Evolutionary conservation across 2,888 invertebrate species (phyloP).

Genomic region (Lasioglossum malachurum): DNA sequence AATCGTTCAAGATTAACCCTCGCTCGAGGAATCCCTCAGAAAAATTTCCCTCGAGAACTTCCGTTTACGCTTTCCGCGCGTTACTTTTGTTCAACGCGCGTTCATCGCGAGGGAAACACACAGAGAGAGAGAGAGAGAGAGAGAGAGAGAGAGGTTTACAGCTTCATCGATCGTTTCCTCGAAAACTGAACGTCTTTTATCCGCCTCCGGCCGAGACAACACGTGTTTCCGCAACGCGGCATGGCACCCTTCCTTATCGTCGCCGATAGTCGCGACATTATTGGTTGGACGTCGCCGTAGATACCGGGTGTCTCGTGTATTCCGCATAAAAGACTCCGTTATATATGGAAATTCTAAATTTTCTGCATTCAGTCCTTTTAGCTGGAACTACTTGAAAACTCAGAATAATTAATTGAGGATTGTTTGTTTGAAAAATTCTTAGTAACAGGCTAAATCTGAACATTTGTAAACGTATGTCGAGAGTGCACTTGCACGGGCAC

Average conservation of each 20-base stretch:
- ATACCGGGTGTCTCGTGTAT: background rate
- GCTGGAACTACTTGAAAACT: background rate
- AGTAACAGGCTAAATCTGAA: background rate
- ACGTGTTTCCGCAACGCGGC: constrained; percentile 42
- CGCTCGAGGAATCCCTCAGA: background rate
- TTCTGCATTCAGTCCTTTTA: background rate
- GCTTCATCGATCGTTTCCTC: constrained; percentile 50
- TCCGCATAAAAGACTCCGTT: background rate
- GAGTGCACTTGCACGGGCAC: background rate
- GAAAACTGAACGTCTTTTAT: constrained; percentile 28
- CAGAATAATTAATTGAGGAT: background rate
- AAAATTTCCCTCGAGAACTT: background rate
- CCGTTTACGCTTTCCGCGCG: constrained; percentile 7
- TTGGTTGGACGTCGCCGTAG: constrained; percentile 12
- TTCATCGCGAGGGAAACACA: background rate
- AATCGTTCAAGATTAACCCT: background rate
- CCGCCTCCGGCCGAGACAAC: constrained; percentile 22
- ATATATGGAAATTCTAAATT: background rate
- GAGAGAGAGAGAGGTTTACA: background rate
- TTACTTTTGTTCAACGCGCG: constrained; percentile 18
- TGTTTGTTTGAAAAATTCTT: background rate
- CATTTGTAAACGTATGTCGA: background rate
- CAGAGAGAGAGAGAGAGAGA: background rate
- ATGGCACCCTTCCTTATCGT: constrained; percentile 5
- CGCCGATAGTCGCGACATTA: constrained; percentile 24